Conservation (phyloP, 1,140 invertebrate species). For the Heterodera schachtii region DNA sequence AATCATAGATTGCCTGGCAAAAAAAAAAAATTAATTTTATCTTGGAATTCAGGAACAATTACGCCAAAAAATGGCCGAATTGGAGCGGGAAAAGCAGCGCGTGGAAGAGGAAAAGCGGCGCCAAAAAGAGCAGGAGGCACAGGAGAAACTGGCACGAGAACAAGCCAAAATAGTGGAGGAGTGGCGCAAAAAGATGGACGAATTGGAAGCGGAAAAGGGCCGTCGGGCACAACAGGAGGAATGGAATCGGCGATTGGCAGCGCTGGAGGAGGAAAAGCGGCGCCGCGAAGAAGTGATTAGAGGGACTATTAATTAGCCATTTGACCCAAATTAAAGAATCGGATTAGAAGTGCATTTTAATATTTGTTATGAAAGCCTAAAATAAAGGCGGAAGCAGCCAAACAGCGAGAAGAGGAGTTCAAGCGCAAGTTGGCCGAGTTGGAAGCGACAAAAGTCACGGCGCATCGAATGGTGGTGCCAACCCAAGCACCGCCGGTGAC, state of each 20-base stretch:
- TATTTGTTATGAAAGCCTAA: not conserved
- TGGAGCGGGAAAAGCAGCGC: not conserved
- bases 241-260: not conserved
- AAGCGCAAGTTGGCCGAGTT: not conserved
- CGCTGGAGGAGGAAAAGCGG: slow-evolving; percentile 11
- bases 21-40: not conserved
- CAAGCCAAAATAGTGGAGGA: slow-evolving; percentile 1
- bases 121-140: too few species aligned
- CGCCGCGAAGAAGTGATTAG: not conserved
- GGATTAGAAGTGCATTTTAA: not conserved
- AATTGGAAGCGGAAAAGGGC: too few species aligned
- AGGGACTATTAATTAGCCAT: too few species aligned
- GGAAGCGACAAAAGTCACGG: not conserved
- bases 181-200: slow-evolving; percentile 10
- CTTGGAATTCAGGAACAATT: not conserved
- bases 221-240: not conserved
- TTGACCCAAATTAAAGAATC: too few species aligned
- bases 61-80: slow-evolving; percentile 3
- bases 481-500: not conserved
- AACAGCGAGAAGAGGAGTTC: not conserved
- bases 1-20: not conserved
- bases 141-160: not conserved
- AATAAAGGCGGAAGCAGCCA: not conserved
- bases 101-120: not conserved
- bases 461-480: not conserved